Evolutionary conservation across 1,140 invertebrate genomes (phyloP), one percentile per base, ranked within the genome.

Genomic region (Sminthurinus signatus): DNA sequence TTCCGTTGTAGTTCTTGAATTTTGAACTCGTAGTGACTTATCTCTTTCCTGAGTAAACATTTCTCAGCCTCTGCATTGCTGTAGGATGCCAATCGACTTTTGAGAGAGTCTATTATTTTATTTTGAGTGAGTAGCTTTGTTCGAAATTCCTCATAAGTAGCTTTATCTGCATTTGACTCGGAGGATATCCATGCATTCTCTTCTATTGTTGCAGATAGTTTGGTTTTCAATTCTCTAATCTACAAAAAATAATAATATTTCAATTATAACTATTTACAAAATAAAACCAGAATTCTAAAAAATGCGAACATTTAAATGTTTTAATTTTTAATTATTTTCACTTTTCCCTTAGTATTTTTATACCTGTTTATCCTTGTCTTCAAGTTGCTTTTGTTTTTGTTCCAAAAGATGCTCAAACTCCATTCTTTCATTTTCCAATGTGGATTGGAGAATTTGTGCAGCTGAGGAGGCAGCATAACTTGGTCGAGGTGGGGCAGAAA

Each of bases 321-420:
- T 46, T 46, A 46, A 46, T 46, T 10, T 46, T 46, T 46, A 46
- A 14, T 46, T 36, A 15, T 36, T 36, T 36, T 5, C 15, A 36
- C n/a, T n/a, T n/a, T n/a, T n/a, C n/a, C n/a, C n/a, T n/a, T n/a
- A n/a, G n/a, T n/a, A n/a, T n/a, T n/a, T n/a, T n/a, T n/a, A n/a
- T 28, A 69, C 63, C 50, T 50, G 39, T 39, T 54, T 60, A 17
- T 69, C 67, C 19, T 58, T 52, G 8, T 61, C 60, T 1, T 43
- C 51, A 43, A 69, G 50, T 28, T 36, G 28, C 5, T 25, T 19
- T 12, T 51, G 57, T 32, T 69, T 69, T 12, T 65, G 52, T 50
- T 25, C 51, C 14, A 69, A 25, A 25, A 69, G 36, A 5, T 55
- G 21, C 44, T 65, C 67, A 58, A 69, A 69, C 48, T 69, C 59